These are phyloP conservation scores for Ctenopoma kingsleyae DNA, from an alignment of 2,797 vertebrate species.

Conservation along the genomic window DNA sequence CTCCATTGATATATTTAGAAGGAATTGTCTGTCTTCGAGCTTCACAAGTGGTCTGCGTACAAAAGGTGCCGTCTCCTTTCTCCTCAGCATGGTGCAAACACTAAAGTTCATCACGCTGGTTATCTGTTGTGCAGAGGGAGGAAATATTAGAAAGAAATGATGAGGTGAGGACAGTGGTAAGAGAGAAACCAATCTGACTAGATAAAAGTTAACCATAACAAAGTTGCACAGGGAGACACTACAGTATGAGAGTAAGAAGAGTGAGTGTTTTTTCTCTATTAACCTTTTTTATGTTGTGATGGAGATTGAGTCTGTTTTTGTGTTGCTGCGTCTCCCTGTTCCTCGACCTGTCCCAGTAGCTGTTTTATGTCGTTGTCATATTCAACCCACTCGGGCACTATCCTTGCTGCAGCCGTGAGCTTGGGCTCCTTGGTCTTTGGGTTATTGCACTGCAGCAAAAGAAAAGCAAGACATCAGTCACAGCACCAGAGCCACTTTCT, in stretches of 20 bases:
- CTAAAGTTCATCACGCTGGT: slow-evolving; percentile 93
- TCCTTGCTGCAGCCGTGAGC: slow-evolving; percentile 91
- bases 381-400: slow-evolving; percentile 93
- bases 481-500: slow-evolving; percentile 45
- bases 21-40: slow-evolving; percentile 72
- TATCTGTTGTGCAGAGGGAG: slow-evolving; percentile 71
- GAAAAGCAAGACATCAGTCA: slow-evolving; percentile 53
- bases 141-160: slow-evolving; percentile 29
- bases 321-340: slow-evolving; percentile 60
- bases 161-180: slow-evolving; percentile 15
- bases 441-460: slow-evolving; percentile 92
- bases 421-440: slow-evolving; percentile 99
- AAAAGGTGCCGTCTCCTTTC: slow-evolving; percentile 60
- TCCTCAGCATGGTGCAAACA: slow-evolving; percentile 52
- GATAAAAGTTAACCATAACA: slow-evolving; percentile 15
- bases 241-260: not conserved
- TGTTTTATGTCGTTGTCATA: slow-evolving; percentile 92
- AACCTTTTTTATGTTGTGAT: slow-evolving; percentile 67
- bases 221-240: not conserved
- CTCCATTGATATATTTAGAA: slow-evolving; percentile 68
- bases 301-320: slow-evolving; percentile 34
- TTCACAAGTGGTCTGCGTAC: slow-evolving; percentile 68
- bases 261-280: slow-evolving; percentile 4
- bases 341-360: slow-evolving; percentile 83
- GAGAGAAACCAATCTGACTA: slow-evolving; percentile 1